These are phyloP conservation scores for Holacanthus passer DNA, from an alignment of 2,113 vertebrate genomes.

Conservation along the genomic window DNA sequence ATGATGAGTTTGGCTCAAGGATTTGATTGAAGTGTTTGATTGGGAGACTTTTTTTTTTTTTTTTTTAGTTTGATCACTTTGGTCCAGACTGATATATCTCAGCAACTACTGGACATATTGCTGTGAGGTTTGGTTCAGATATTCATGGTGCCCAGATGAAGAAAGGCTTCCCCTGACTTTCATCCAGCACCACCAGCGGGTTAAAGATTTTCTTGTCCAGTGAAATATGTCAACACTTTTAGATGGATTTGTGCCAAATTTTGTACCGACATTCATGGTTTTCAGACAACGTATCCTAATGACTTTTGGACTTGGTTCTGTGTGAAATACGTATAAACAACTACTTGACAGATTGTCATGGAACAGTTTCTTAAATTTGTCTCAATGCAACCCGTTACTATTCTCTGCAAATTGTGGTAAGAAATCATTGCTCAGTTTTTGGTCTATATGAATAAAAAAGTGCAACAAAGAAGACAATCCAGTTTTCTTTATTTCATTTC, in stretches of 20 bases:
- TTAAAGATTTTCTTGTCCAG: no score
- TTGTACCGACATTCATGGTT: neutral
- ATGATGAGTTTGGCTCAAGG: no score
- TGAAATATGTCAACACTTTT: neutral
- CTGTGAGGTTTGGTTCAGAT: neutral
- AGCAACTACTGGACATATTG: neutral
- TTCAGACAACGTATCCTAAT: neutral
- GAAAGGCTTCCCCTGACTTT: neutral
- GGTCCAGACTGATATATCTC: neutral
- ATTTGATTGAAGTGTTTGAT: no score
- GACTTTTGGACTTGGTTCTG: neutral
- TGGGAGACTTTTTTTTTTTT: no score
- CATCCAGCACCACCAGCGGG: no score
- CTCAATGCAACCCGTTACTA: neutral
- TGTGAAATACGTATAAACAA: neutral
- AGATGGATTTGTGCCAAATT: neutral
- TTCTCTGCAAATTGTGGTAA: neutral
- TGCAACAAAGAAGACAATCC: neutral
- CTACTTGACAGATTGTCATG: no score
- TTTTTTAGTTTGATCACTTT: neutral
- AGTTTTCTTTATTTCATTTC: slow-evolving; percentile 18
- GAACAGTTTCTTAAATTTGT: neutral
- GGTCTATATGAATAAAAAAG: neutral
- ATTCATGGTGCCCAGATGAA: neutral
- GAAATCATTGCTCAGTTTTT: neutral